Percentiles rank a stretch among this genome's conserved stretches.
These are phyloP conservation scores for Branchipolynoe longqiensis DNA, from an alignment of 2,888 invertebrate genomes.

Conservation along the genomic window DNA sequence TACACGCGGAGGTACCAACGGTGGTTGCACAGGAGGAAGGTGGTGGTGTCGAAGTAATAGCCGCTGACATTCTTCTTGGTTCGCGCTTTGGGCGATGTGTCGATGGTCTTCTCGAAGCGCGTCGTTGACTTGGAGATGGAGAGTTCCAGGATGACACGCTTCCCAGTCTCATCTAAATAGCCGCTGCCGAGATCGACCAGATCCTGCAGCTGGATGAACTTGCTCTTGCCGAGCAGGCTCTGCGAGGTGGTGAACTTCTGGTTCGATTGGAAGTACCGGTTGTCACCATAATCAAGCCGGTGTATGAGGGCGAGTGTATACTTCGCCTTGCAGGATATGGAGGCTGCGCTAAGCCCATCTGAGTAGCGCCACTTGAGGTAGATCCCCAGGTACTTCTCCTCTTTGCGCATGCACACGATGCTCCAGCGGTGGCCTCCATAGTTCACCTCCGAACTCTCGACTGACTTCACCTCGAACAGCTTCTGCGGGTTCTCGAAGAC, in stretches of 20 bases:
- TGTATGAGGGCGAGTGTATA: constrained; percentile 67
- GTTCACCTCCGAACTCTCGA: constrained; percentile 68
- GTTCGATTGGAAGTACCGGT: constrained; percentile 65
- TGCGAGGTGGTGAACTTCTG: constrained; percentile 68
- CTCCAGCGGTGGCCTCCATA: constrained; percentile 69
- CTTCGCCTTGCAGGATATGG: constrained; percentile 65
- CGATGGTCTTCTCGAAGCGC: constrained; percentile 62
- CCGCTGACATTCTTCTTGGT: constrained; percentile 70
- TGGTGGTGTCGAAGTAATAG: constrained; percentile 68
- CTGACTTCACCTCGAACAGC: constrained; percentile 64
- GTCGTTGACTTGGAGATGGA: constrained; percentile 62
- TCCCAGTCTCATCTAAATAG: constrained; percentile 68
- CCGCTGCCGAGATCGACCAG: constrained; percentile 65
- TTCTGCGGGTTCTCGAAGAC: constrained; percentile 66
- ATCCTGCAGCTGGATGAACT: constrained; percentile 64
- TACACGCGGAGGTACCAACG: constrained; percentile 70
- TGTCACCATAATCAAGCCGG: constrained; percentile 63
- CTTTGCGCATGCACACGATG: constrained; percentile 68
- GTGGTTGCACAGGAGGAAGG: constrained; percentile 66
- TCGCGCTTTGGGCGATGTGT: constrained; percentile 64
- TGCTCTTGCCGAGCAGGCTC: constrained; percentile 68
- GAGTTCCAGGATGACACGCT: constrained; percentile 67
- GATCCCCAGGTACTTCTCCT: constrained; percentile 67
- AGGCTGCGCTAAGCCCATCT: constrained; percentile 63
- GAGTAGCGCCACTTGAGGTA: constrained; percentile 70